Evolutionary conservation across 2,113 vertebrate species (phyloP), one percentile per base, ranked within the genome.

Genomic region (Ceratotherium simum): DNA sequence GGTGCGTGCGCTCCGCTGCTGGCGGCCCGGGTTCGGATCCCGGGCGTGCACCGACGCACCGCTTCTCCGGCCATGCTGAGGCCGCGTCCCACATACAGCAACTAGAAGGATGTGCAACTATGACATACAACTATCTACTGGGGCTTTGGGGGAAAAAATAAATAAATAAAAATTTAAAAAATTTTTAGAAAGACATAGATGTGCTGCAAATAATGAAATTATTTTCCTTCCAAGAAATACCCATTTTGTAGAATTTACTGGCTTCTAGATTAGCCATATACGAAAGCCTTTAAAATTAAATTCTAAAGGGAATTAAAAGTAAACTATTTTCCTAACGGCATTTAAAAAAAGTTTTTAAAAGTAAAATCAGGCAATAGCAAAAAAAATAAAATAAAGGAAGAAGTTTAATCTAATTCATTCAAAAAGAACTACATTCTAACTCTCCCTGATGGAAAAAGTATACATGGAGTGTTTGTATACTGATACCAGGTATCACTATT

Each of bases 301-400:
- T 93, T 83, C 23, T 89, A 72, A 92, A 87, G 8, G 23, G 60
- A 93, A 93, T 76, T 93, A 76, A 76, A 72, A 94, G 62, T 72
- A 89, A 89, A 42, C 8, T 83, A 67, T 48, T 62, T 87, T 94
- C 69, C 69, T 78, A 90, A 92, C 36, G 16, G 33, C 9, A 87
- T 76, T 80, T 78, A 16, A 2, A 51, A 80, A 54, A 69, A 46
- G 2, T 27, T 48, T 85, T 79, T 42, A 89, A 75, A 95, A 90
- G 31, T 58, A 92, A 89, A 97, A 95, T 84, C 82, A 95, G 27
- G 60, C 36, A 90, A 82, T 2, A 73, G 29, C 58, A 83, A 56
- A 75, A 58, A 60, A 81, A 87, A 58, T n/a, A 60, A 81, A 87
- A 58, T n/a, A 85, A 51, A 76, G n/a, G 10, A 95, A 70, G 20